Conservation (phyloP, 2,888 invertebrate genomes). For the Eretmocerus hayati region DNA sequence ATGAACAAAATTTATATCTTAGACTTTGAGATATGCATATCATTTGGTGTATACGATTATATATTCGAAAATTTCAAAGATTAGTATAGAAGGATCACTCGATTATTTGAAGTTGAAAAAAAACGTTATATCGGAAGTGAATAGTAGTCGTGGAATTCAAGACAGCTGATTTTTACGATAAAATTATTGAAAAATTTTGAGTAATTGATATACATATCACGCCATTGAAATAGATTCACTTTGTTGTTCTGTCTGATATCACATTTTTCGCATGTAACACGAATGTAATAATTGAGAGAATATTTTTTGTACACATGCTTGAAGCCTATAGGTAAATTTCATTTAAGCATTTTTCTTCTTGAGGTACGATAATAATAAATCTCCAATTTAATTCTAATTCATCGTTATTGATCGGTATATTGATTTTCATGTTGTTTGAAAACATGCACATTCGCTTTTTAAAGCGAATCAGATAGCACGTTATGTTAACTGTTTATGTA, state of each 20-base stretch:
- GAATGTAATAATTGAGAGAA: too few species aligned
- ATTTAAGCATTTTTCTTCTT: slow-evolving; percentile 20
- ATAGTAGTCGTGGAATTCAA: too few species aligned
- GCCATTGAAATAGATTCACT: slow-evolving; percentile 10
- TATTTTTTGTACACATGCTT: too few species aligned
- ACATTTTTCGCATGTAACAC: too few species aligned
- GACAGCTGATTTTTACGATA: slow-evolving; percentile 21
- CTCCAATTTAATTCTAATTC: too few species aligned
- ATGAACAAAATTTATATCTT: too few species aligned
- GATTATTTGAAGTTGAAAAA: slow-evolving; percentile 2
- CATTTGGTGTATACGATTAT: too few species aligned
- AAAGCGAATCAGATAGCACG: slow-evolving; percentile 36
- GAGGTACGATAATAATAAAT: too few species aligned
- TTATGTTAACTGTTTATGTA: slow-evolving; percentile 43
- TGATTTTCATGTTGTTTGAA: slow-evolving; percentile 32
- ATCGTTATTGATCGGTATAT: slow-evolving; percentile 7
- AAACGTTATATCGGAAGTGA: slow-evolving; percentile 12
- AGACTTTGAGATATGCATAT: too few species aligned
- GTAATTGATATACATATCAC: slow-evolving; percentile 12
- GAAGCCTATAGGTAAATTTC: too few species aligned
- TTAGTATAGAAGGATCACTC: neutral
- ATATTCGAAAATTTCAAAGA: slow-evolving; percentile 2
- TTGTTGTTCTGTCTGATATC: slow-evolving; percentile 14
- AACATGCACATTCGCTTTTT: slow-evolving; percentile 35
- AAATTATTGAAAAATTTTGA: slow-evolving; percentile 13